phyloP scores from a whole-genome alignment of 1,140 invertebrate genomes.

The Venturia canescens region DNA sequence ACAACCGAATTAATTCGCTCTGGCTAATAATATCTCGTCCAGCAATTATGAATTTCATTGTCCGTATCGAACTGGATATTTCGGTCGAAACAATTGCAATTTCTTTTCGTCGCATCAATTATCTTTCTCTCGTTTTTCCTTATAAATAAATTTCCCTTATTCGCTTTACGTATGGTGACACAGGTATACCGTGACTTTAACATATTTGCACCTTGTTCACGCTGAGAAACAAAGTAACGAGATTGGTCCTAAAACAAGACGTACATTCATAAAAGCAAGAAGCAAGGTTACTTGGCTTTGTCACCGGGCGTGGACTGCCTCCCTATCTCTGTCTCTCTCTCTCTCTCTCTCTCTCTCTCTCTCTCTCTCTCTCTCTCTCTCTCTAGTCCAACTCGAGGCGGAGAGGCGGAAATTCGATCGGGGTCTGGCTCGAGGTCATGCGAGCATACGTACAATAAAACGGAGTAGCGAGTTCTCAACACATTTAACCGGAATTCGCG shows the following conservation, averaged over 20 bases:
- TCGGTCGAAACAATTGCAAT: too few relatives aligned
- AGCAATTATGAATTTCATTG: too few relatives aligned
- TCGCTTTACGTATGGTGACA: too few relatives aligned
- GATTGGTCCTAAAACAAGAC: constrained; percentile 10
- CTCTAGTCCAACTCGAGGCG: background rate
- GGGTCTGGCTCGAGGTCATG: constrained; percentile 47
- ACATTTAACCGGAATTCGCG: background rate
- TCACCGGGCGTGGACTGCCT: constrained; percentile 16
- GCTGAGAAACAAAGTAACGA: constrained; percentile 10
- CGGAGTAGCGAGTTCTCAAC: constrained; percentile 21
- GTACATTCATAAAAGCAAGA: background rate
- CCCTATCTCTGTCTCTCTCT: background rate
- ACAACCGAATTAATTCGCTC: too few relatives aligned
- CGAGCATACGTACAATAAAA: background rate
- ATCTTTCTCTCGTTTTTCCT: too few relatives aligned
- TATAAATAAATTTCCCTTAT: too few relatives aligned
- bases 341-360: background rate
- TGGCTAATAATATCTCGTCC: too few relatives aligned
- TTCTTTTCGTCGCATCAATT: too few relatives aligned
- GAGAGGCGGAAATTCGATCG: constrained; percentile 54
- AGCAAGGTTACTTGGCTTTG: constrained; percentile 13
- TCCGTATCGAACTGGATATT: too few relatives aligned
- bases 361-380: constrained; percentile 1
- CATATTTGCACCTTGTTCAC: background rate
- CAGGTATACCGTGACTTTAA: too few relatives aligned